phyloP scores from a whole-genome alignment of 2,888 invertebrate genomes.

The Ophion obscuratus region DNA sequence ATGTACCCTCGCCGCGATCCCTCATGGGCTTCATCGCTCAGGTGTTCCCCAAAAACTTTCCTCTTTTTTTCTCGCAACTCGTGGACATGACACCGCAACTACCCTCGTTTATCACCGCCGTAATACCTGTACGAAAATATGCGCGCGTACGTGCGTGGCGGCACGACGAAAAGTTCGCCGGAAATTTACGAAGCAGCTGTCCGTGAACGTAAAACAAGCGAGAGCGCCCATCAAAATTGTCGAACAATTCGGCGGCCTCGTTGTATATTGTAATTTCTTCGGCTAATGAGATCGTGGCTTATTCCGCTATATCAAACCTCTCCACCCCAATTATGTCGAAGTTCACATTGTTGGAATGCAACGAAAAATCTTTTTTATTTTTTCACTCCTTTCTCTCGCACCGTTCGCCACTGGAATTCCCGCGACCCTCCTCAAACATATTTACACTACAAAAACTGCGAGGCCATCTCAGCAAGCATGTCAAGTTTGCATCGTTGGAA shows the following conservation, averaged over 20 bases:
- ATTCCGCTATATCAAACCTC: too few species aligned
- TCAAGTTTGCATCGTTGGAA: too few species aligned
- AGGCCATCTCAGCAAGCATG: too few species aligned
- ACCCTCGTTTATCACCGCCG: constrained; percentile 22
- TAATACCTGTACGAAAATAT: constrained; percentile 20
- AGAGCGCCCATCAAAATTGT: constrained; percentile 3
- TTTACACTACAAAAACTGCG: too few species aligned
- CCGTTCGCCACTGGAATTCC: too few species aligned
- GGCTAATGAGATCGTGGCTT: too few species aligned
- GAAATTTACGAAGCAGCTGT: constrained; percentile 11
- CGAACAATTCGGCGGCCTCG: not conserved
- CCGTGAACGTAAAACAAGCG: not conserved
- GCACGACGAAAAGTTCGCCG: not conserved
- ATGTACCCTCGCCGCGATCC: constrained; percentile 12
- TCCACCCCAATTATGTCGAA: too few species aligned
- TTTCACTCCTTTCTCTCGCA: too few species aligned
- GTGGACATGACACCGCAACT: constrained; percentile 18
- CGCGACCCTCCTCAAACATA: too few species aligned
- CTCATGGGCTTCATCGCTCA: constrained; percentile 39
- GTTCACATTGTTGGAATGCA: too few species aligned
- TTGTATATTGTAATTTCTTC: too few species aligned
- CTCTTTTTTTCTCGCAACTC: constrained; percentile 58
- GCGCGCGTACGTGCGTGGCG: not conserved
- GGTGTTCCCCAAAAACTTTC: constrained; percentile 42
- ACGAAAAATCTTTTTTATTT: too few species aligned